Evolutionary conservation across 2,888 invertebrate genomes (phyloP), one percentile per base, ranked within the genome.

Genomic region (Mantis religiosa): DNA sequence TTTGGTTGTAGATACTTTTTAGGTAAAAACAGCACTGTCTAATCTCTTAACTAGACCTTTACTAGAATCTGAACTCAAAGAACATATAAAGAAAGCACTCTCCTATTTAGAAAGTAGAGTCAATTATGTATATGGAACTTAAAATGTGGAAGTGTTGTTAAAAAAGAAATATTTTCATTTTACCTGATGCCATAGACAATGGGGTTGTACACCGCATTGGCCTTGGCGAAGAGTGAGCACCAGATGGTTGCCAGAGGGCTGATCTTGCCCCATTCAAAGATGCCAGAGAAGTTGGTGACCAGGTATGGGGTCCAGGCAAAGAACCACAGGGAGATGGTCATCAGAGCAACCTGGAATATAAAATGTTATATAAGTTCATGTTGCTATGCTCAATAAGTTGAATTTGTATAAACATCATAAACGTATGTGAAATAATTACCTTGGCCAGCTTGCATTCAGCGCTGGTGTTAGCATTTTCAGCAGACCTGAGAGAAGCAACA

Each of bases 261-360:
- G 91, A 98, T 96, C 85, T 95, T 95, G 84, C 95, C 94, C 89
- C 95, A 95, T 91, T 97, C 96, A 92, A 97, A 97, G 89, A 97
- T 95, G 84, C 98, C 98, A 90, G 96, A 94, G 92, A 95, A 96
- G 93, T 98, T 97, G 92, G 98, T 97, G 88, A 97, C 95, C 91
- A 97, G 93, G 92, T 98, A 98, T 14, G 98, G 98, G 34, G 97
- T 97, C 98, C 98, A 98, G 86, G 98, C 98, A 95, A 97, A 95
- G 94, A 98, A 97, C 97, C 98, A 98, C 91, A 98, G 93, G 0
- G 97, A 95, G 92, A 98, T 97, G 90, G 98, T 98, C 95, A 97
- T 97, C 92, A 98, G 94, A 88, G 98, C 98, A 88, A 98, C 97
- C 95, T 96, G 91, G 15, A 90, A 89, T 28, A 14, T 9, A 15